These are phyloP conservation scores for Eristalis pertinax DNA, from an alignment of 2,888 invertebrate genomes.

Conservation along the genomic window DNA sequence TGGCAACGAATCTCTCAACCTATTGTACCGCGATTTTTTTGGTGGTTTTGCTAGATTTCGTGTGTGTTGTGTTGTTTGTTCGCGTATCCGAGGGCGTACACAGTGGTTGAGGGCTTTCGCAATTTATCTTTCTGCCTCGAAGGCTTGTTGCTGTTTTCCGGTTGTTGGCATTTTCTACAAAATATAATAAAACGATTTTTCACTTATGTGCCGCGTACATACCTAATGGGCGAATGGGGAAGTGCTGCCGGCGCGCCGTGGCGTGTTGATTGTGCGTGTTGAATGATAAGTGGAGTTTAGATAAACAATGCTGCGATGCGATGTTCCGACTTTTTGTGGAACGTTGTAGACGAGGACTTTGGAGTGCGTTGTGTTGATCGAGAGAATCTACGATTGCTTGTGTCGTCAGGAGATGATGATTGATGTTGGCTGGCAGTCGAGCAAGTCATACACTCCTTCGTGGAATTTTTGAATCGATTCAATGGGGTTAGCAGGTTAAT, in stretches of 20 bases:
- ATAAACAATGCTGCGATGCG: neutral
- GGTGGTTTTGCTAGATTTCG: slow-evolving; percentile 51
- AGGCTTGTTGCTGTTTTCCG: neutral
- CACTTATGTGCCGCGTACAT: neutral
- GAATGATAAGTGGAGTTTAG: slow-evolving; percentile 15
- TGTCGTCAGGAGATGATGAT: neutral
- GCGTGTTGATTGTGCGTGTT: slow-evolving; percentile 1
- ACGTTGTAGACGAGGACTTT: neutral
- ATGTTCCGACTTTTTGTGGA: neutral
- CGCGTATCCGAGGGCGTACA: slow-evolving; percentile 2
- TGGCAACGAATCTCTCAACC: slow-evolving; percentile 39
- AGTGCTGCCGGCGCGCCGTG: slow-evolving; percentile 2
- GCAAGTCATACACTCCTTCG: neutral
- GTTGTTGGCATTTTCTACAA: neutral
- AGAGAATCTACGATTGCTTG: neutral
- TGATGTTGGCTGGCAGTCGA: too few relatives aligned
- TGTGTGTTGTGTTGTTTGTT: neutral
- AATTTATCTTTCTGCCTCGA: slow-evolving; percentile 6
- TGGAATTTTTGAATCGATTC: neutral
- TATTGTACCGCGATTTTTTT: slow-evolving; percentile 41
- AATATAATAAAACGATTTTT: slow-evolving; percentile 12
- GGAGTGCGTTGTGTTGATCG: neutral
- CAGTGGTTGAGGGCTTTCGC: slow-evolving; percentile 26
- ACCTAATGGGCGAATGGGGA: neutral
- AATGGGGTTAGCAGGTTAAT: neutral